phyloP scores from a whole-genome alignment of 2,888 invertebrate genomes.

The Drosophila mulleri region DNA sequence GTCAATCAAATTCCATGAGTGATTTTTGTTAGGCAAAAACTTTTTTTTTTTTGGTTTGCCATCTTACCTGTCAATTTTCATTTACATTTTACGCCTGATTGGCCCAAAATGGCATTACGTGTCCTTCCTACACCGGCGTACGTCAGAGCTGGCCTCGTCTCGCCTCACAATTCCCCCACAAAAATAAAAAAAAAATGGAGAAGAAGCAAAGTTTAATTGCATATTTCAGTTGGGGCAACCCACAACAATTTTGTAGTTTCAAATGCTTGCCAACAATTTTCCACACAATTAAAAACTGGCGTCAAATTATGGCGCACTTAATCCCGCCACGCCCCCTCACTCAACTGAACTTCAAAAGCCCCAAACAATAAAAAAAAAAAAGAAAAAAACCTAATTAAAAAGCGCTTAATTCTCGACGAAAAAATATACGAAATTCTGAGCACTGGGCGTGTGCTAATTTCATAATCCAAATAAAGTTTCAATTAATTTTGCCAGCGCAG shows the following conservation, averaged over 20 bases:
- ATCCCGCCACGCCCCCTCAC: constrained; percentile 14
- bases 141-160: constrained; percentile 19
- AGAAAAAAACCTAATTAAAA: constrained; percentile 72
- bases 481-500: constrained; percentile 69
- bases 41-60: constrained; percentile 28
- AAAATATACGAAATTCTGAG: constrained; percentile 30
- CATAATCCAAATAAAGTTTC: constrained; percentile 81
- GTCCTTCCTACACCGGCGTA: constrained; percentile 3
- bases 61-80: constrained; percentile 69
- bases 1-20: constrained; percentile 79
- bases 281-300: constrained; percentile 70
- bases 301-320: constrained; percentile 65
- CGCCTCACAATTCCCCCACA: neutral
- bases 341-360: constrained; percentile 45
- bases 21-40: constrained; percentile 65
- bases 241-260: constrained; percentile 45
- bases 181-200: neutral
- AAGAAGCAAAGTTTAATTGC: constrained; percentile 62
- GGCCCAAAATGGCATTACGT: constrained; percentile 39
- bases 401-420: constrained; percentile 66
- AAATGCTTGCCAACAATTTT: constrained; percentile 60
- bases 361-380: constrained; percentile 25
- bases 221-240: constrained; percentile 36
- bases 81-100: constrained; percentile 73
- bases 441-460: constrained; percentile 74